phyloP scores from a whole-genome alignment of 2,888 invertebrate genomes.

The Cephonodes hylas region DNA sequence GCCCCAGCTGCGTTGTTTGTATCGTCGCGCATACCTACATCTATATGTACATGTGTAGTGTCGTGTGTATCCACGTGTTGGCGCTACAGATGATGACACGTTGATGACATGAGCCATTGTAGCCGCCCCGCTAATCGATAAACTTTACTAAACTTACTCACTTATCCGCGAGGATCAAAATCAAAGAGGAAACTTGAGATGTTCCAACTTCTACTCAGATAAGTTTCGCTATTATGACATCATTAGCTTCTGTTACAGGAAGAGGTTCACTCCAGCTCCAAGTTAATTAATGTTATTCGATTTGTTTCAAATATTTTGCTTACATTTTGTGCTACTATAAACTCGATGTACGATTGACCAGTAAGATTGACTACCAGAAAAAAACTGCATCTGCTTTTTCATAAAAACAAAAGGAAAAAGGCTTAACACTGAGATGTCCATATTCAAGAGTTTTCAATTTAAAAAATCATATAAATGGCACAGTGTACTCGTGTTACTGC shows the following conservation, averaged over 20 bases:
- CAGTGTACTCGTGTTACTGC: no score
- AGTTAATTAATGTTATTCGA: not conserved
- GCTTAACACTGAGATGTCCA: no score
- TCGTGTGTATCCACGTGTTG: not conserved
- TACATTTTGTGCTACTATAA: not conserved
- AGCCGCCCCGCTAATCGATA: not conserved
- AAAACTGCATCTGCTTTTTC: no score
- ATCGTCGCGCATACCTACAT: not conserved
- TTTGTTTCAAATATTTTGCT: not conserved
- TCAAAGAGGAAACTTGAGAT: not conserved
- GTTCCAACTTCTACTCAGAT: not conserved
- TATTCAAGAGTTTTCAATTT: no score
- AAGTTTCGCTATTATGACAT: not conserved
- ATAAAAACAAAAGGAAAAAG: no score
- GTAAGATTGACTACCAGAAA: no score
- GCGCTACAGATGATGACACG: not conserved
- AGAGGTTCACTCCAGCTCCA: not conserved
- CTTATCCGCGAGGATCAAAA: conserved; percentile 6
- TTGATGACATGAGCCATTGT: not conserved
- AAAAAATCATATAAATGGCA: no score
- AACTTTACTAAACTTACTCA: not conserved
- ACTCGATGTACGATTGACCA: no score
- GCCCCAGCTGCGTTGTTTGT: not conserved
- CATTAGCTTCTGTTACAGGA: not conserved
- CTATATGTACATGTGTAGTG: not conserved